Evolutionary conservation across 2,888 invertebrate species (phyloP), one percentile per base, ranked within the genome.

Genomic region (Blera fallax): DNA sequence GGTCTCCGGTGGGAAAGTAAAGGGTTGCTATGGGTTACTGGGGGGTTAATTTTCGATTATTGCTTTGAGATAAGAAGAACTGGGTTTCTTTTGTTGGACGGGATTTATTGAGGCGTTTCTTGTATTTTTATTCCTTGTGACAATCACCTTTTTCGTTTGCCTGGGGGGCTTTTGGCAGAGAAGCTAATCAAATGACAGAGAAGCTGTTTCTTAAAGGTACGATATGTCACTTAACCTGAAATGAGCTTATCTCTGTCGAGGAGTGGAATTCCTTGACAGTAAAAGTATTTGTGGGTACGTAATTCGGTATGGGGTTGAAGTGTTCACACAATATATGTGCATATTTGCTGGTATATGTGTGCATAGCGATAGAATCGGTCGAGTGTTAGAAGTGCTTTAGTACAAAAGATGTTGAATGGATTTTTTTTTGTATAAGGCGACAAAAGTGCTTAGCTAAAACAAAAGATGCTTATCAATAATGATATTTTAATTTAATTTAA

Each of bases 221-320:
- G 85, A 85, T 85, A 81, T 85, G 85, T 81, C 85, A 85, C 81
- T 85, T 76, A 85, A 81, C 81, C 85, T 77, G 85, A 85, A 81
- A 85, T 81, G 65, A 85, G 85, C 85, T 85, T 85, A 85, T 85
- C 85, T 85, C 70, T 70, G 81, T 60, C 43, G 67, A 37, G 67
- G 60, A 72, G 58, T 72, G 58, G 72, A 85, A 81, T 85, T 81
- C 60, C 81, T 48, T 67, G 45, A 72, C 43, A 40, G 62, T 54
- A 50, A 21, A 62, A 58, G 27, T n/a, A 45, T 34, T 62, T 37
- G 76, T 72, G 67, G 40, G 50, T 48, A 48, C 3, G 21, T 21
- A 21, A 56, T 21, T 37, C 6, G 27, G 18, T 18, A 24, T 16
- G n/a, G 43, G 29, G 14, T 32, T 29, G 14, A 32, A 32, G 48